Evolutionary conservation across 2,113 vertebrate species (phyloP).

Genomic region (Thamnaconus septentrionalis): DNA sequence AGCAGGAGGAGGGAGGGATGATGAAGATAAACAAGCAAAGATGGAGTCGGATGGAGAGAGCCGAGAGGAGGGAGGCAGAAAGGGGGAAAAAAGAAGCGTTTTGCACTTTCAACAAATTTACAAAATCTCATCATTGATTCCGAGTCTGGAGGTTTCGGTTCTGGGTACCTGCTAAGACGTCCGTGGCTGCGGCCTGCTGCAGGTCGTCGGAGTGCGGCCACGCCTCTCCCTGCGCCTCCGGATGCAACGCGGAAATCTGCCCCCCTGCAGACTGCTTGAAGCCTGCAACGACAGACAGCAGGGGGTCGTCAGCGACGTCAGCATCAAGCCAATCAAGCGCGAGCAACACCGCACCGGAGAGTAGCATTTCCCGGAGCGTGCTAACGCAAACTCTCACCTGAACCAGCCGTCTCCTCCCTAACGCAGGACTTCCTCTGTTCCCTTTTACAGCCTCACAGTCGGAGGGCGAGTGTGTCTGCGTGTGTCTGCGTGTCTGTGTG

Average conservation of each 20-base stretch:
- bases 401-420: slow-evolving; percentile 21
- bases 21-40: too few species aligned
- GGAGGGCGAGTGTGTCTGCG: too few species aligned
- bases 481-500: slow-evolving; percentile 5
- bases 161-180: slow-evolving; percentile 58
- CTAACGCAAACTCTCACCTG: slow-evolving; percentile 43
- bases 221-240: slow-evolving; percentile 63
- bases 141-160: too few species aligned
- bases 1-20: neutral
- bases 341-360: too few species aligned
- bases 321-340: too few species aligned
- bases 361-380: too few species aligned
- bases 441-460: too few species aligned
- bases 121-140: too few species aligned
- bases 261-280: slow-evolving; percentile 50
- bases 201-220: slow-evolving; percentile 39
- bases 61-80: neutral
- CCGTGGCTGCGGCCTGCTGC: slow-evolving; percentile 53
- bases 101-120: too few species aligned
- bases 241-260: slow-evolving; percentile 39
- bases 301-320: too few species aligned
- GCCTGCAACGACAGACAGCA: slow-evolving; percentile 49
- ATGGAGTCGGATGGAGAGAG: neutral
- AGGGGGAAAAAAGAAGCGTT: neutral
- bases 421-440: slow-evolving; percentile 26